Conservation (phyloP, 2,113 vertebrate genomes). For the Hemiprocne comata region DNA sequence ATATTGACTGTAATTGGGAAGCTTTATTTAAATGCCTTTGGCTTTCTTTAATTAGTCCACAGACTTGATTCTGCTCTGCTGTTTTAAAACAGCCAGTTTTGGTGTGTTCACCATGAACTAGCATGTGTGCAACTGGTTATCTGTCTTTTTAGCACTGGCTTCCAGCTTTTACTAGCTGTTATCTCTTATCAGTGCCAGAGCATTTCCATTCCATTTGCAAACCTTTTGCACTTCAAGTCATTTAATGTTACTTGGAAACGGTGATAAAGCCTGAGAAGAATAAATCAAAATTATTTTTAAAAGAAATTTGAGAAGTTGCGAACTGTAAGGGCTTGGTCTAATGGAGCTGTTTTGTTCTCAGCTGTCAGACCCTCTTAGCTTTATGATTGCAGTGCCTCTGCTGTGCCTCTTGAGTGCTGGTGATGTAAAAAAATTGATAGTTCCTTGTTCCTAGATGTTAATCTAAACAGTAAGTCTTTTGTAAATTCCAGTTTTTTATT, state of each 20-base stretch:
- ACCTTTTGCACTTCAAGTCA: not conserved
- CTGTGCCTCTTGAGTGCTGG: not conserved
- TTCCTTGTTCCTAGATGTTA: not conserved
- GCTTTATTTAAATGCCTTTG: not conserved
- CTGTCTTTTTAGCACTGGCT: not conserved
- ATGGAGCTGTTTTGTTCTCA: not conserved
- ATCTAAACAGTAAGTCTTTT: not conserved
- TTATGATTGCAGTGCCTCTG: not conserved
- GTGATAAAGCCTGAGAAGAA: not conserved
- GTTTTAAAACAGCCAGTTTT: not conserved
- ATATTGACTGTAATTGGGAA: fast-evolving
- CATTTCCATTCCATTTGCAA: not conserved
- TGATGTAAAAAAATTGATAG: fast-evolving
- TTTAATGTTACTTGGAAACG: not conserved
- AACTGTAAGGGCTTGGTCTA: not conserved
- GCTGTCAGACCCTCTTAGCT: not conserved
- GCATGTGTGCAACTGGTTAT: not conserved
- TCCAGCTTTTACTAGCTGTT: not conserved
- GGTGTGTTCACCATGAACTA: not conserved
- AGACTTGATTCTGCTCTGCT: not conserved
- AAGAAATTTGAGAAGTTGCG: not conserved
- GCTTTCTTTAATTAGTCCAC: not conserved
- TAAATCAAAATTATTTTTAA: not conserved
- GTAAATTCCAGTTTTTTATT: not conserved
- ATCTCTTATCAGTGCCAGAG: not conserved